Evolutionary conservation across 2,888 invertebrate species (phyloP).

Genomic region (Agriopis marginaria): DNA sequence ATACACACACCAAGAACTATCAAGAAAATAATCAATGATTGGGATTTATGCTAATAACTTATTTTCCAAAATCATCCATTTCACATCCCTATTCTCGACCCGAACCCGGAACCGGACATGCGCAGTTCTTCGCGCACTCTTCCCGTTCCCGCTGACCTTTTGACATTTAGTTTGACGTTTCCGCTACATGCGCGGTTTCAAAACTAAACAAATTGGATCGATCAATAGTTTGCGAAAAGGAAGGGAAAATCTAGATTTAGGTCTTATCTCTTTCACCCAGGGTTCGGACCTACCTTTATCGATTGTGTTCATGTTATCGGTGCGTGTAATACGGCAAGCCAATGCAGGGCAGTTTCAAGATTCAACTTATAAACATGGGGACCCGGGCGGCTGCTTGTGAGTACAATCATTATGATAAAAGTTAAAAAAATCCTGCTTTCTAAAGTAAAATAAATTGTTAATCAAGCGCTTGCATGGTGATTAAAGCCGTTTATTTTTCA

Average conservation of each 20-base stretch:
- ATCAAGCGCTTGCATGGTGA: constrained; percentile 75
- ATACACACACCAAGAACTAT: no score
- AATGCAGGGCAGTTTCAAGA: constrained; percentile 90
- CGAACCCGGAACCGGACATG: constrained; percentile 28
- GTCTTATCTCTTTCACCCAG: constrained; percentile 81
- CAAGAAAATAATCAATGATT: no score
- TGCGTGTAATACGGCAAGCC: constrained; percentile 66
- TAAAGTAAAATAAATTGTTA: constrained; percentile 40
- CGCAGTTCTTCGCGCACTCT: constrained; percentile 32
- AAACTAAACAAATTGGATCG: constrained; percentile 52
- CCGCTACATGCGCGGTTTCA: constrained; percentile 54
- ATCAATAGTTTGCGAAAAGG: constrained; percentile 75
- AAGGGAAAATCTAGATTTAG: constrained; percentile 79
- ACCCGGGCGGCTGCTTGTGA: constrained; percentile 97
- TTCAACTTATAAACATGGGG: constrained; percentile 93
- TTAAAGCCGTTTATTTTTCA: constrained; percentile 82
- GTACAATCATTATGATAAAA: constrained; percentile 63
- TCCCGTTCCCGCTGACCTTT: constrained; percentile 27
- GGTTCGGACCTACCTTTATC: constrained; percentile 61
- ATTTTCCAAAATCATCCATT: neutral
- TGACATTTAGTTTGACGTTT: constrained; percentile 45
- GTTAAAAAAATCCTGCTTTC: constrained; percentile 30
- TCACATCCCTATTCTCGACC: constrained; percentile 1
- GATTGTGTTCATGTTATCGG: constrained; percentile 70
- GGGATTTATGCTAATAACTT: neutral